Percentiles rank a stretch among this genome's conserved stretches.
These are phyloP conservation scores for Varanus salvator DNA, from an alignment of 2,113 vertebrate genomes.

Conservation along the genomic window DNA sequence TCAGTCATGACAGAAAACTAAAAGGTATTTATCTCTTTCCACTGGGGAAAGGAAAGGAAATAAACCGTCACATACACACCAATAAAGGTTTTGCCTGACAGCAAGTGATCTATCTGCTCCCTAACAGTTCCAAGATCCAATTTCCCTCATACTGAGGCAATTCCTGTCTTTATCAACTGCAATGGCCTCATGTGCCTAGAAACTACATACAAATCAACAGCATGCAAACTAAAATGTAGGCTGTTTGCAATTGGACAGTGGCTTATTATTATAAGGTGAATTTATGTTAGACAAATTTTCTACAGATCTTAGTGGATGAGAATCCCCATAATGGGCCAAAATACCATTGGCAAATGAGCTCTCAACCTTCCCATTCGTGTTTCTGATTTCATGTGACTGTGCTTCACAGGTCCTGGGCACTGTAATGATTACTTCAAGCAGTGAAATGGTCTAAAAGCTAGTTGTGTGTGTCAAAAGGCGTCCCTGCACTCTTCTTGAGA, in stretches of 20 bases:
- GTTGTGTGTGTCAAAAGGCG: not conserved
- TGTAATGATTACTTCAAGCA: not conserved
- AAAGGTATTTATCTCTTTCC: constrained; percentile 42
- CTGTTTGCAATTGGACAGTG: not conserved
- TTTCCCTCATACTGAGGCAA: constrained; percentile 35
- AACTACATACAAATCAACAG: not conserved
- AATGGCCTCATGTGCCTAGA: constrained; percentile 12
- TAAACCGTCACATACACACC: constrained; percentile 42
- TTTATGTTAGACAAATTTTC: not conserved
- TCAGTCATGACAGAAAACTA: constrained; percentile 29
- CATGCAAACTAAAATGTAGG: constrained; percentile 15
- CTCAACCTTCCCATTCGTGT: not conserved
- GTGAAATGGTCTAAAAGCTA: not conserved
- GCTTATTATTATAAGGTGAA: not conserved
- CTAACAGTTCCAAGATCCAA: constrained; percentile 7
- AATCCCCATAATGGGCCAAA: not conserved
- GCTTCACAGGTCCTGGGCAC: not conserved
- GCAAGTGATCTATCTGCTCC: constrained; percentile 51
- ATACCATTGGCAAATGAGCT: not conserved
- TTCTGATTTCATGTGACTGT: not conserved
- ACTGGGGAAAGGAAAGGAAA: constrained; percentile 4
- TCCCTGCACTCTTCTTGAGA: not conserved
- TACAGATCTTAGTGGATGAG: not conserved
- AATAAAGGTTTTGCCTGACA: constrained; percentile 42
- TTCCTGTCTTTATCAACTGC: not conserved